A percentile compares a stretch with the other conserved stretches of the same genome.
These are phyloP conservation scores for Pteropus rufus DNA, from an alignment of 2,797 vertebrate species.

Conservation along the genomic window DNA sequence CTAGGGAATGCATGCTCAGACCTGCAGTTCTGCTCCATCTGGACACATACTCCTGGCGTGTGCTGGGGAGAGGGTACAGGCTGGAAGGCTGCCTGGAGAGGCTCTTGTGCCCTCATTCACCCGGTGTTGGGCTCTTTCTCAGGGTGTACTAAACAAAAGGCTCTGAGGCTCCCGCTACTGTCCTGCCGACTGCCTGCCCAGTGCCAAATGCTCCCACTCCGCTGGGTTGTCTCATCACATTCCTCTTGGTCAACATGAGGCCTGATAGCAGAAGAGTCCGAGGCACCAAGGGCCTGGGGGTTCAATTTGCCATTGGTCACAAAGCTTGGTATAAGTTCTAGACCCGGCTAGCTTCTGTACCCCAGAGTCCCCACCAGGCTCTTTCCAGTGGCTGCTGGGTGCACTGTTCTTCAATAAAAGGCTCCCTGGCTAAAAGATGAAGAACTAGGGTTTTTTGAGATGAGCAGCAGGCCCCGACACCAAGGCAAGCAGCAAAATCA, in stretches of 20 bases:
- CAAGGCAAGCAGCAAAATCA: neutral
- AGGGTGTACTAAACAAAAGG: rapidly evolving
- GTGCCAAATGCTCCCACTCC: neutral
- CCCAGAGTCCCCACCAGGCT: neutral
- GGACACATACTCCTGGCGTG: neutral
- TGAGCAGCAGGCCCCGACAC: neutral
- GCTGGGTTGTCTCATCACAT: too few relatives aligned
- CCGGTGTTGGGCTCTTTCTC: rapidly evolving
- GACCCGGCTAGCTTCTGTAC: neutral
- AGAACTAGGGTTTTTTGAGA: neutral
- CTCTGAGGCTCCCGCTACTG: neutral
- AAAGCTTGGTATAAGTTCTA: neutral
- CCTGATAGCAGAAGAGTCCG: rapidly evolving
- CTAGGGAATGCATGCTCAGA: neutral
- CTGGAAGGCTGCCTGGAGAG: neutral
- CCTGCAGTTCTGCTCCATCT: rapidly evolving
- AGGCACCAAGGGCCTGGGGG: neutral
- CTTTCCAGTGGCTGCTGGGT: neutral
- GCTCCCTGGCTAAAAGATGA: neutral
- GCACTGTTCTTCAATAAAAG: neutral
- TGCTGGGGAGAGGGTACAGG: neutral
- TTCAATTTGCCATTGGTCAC: neutral
- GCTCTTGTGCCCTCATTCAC: neutral
- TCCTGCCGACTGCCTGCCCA: neutral
- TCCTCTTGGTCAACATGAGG: neutral